Conservation (phyloP, 37 sponge, comb jelly and placozoan species). For the Spongilla lacustris region DNA sequence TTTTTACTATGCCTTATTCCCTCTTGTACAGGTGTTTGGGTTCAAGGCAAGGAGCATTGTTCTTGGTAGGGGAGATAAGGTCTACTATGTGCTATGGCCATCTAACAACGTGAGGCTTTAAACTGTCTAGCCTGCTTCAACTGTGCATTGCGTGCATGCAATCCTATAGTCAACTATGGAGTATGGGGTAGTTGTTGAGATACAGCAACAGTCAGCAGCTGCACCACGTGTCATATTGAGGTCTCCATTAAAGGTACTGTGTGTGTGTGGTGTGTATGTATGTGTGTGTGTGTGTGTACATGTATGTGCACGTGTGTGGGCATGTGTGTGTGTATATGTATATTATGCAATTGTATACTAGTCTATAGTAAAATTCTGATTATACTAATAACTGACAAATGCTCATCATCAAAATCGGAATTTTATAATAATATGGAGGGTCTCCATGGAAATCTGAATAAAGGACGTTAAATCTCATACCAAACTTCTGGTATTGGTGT, state of each 20-base stretch:
- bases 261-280: background rate
- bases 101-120: background rate
- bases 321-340: too few relatives aligned
- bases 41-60: constrained; percentile 27
- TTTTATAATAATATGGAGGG: too few relatives aligned
- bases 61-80: constrained; percentile 22
- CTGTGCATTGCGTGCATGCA: background rate
- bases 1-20: too few relatives aligned
- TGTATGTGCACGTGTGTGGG: too few relatives aligned
- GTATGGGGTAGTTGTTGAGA: constrained; percentile 66
- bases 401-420: too few relatives aligned
- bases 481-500: too few relatives aligned
- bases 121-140: background rate
- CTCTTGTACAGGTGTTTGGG: constrained; percentile 11
- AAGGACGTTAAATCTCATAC: too few relatives aligned
- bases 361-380: too few relatives aligned
- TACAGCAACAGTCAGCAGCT: background rate
- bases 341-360: too few relatives aligned
- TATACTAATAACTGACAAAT: too few relatives aligned
- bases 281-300: background rate
- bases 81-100: constrained; percentile 41
- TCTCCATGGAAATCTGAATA: too few relatives aligned
- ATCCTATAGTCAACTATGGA: background rate
- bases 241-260: constrained; percentile 56
- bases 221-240: constrained; percentile 36